Percentiles rank a stretch among this genome's conserved stretches.
phyloP scores from a whole-genome alignment of 2,888 invertebrate species.

The Trachelus tabidus region DNA sequence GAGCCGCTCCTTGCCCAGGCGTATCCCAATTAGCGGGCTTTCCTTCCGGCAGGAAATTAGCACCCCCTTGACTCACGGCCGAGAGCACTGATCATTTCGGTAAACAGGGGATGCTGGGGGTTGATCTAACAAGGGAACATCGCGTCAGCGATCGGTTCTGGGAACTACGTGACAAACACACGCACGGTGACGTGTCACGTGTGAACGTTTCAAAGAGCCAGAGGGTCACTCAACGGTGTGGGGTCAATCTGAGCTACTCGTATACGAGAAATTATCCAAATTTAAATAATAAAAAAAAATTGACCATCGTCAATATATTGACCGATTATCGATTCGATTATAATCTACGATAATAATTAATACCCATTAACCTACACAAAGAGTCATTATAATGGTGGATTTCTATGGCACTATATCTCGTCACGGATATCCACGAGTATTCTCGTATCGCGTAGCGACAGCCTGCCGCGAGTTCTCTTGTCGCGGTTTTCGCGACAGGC shows the following conservation, averaged over 20 bases:
- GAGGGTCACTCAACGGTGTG: background rate
- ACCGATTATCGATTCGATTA: background rate
- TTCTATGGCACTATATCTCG: background rate
- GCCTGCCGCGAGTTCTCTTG: background rate
- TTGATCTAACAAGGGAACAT: slow-evolving; percentile 38
- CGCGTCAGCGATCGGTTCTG: background rate
- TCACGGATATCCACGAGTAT: background rate
- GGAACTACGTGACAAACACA: background rate
- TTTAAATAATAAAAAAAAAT: background rate
- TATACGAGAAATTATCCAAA: background rate
- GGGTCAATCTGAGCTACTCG: background rate
- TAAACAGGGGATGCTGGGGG: slow-evolving; percentile 38
- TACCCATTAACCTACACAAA: background rate
- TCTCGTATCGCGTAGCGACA: background rate
- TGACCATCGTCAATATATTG: background rate
- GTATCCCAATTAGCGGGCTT: slow-evolving; percentile 46
- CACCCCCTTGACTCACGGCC: slow-evolving; percentile 23
- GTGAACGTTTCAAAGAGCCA: background rate
- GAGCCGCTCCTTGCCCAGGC: slow-evolving; percentile 26
- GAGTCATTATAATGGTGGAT: background rate
- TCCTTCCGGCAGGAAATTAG: slow-evolving; percentile 39
- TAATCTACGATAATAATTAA: background rate
- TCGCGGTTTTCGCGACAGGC: slow-evolving; percentile 7
- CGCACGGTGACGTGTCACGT: background rate
- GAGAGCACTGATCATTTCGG: slow-evolving; percentile 39